Evolutionary conservation across 2,888 invertebrate genomes (phyloP).

Genomic region (Plagiodera versicolora): DNA sequence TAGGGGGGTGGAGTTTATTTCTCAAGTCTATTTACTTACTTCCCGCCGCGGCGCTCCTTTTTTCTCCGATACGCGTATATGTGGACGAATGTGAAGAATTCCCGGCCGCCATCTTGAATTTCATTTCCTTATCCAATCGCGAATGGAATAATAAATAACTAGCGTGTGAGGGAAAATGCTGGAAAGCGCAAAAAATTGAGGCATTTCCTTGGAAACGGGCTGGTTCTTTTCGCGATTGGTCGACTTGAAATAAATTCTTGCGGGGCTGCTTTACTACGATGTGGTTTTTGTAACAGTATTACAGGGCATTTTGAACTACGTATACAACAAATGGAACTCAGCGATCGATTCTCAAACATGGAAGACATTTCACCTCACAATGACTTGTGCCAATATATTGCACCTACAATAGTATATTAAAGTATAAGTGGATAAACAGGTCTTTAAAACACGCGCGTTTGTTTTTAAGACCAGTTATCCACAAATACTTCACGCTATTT

Average conservation of each 20-base stretch:
- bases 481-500: too few relatives aligned
- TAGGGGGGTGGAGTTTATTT: background rate
- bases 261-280: background rate
- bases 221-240: background rate
- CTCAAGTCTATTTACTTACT: constrained; percentile 1
- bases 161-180: constrained; percentile 27
- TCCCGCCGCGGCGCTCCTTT: background rate
- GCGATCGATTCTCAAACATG: too few relatives aligned
- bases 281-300: too few relatives aligned
- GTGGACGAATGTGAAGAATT: constrained; percentile 37
- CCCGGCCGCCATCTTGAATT: constrained; percentile 37
- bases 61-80: constrained; percentile 34
- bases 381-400: too few relatives aligned
- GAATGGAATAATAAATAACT: constrained; percentile 37
- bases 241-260: background rate
- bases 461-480: too few relatives aligned
- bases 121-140: constrained; percentile 38
- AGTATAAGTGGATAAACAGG: too few relatives aligned
- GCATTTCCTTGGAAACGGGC: constrained; percentile 7
- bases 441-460: too few relatives aligned
- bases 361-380: too few relatives aligned
- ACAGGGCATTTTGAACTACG: too few relatives aligned
- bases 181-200: constrained; percentile 27
- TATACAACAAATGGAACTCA: too few relatives aligned
- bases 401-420: too few relatives aligned